Conservation (phyloP, 2,888 invertebrate species). For the Ectemnius lituratus region DNA sequence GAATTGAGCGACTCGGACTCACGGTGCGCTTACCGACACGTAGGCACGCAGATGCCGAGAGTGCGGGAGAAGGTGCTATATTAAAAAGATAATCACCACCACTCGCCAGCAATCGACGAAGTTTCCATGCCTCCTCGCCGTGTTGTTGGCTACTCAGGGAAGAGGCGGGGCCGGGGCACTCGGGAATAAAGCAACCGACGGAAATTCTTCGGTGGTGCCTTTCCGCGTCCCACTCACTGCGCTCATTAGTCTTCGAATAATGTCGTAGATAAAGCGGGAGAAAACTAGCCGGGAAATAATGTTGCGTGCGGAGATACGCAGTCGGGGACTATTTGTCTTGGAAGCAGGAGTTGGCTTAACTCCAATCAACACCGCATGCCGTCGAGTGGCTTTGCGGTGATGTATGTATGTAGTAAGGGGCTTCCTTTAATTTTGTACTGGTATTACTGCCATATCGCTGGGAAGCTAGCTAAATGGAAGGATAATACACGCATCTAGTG, state of each 20-base stretch:
- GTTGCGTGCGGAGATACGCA: conserved; percentile 2
- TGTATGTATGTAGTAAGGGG: too few relatives aligned
- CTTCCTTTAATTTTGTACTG: too few relatives aligned
- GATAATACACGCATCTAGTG: too few relatives aligned
- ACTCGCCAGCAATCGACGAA: conserved; percentile 35
- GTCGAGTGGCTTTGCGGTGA: too few relatives aligned
- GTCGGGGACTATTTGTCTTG: conserved; percentile 10
- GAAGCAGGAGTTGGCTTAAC: too few relatives aligned
- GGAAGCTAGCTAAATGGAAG: too few relatives aligned
- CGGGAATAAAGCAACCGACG: conserved; percentile 23
- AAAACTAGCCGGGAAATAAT: conserved; percentile 4
- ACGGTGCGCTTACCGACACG: conserved; percentile 13
- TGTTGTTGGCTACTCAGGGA: neutral
- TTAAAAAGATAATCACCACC: conserved; percentile 62
- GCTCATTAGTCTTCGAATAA: conserved; percentile 25
- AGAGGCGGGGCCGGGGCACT: too few relatives aligned
- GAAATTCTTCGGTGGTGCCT: conserved; percentile 29
- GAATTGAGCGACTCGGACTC: conserved; percentile 26
- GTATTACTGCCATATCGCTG: too few relatives aligned
- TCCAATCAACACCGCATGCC: too few relatives aligned
- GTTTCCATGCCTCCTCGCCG: conserved; percentile 32
- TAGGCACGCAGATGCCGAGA: conserved; percentile 19
- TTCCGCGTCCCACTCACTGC: conserved; percentile 16
- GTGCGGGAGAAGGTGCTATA: conserved; percentile 54
- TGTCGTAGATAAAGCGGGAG: conserved; percentile 2